phyloP scores from a whole-genome alignment of 2,113 vertebrate species.

The Empidonax alnorum region DNA sequence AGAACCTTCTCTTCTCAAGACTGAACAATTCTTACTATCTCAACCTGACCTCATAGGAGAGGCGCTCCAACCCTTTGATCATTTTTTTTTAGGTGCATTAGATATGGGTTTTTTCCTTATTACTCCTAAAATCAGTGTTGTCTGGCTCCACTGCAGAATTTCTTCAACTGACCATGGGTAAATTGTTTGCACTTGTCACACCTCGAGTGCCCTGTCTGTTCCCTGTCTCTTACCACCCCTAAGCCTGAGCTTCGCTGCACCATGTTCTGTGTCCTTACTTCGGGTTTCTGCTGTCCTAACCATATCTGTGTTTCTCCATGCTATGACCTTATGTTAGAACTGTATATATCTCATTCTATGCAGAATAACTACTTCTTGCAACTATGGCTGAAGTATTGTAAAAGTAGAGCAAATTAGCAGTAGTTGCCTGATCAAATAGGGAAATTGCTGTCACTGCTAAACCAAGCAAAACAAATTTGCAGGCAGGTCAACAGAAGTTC shows the following conservation, averaged over 20 bases:
- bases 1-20: not conserved
- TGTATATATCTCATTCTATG: not conserved
- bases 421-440: not conserved
- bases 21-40: not conserved
- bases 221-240: rapidly evolving
- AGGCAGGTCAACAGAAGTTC: not conserved
- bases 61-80: not conserved
- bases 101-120: not conserved
- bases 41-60: not conserved
- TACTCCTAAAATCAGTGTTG: not conserved
- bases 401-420: not conserved
- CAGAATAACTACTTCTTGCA: not conserved
- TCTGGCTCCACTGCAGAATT: not conserved
- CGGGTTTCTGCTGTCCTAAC: not conserved
- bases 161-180: not conserved
- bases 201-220: not conserved
- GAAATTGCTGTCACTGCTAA: not conserved
- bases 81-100: not conserved
- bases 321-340: not conserved
- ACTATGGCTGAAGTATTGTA: not conserved
- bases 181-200: rapidly evolving
- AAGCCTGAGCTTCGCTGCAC: not conserved
- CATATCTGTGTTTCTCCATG: not conserved
- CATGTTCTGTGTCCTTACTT: not conserved
- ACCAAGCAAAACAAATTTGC: not conserved